Conservation (phyloP, 2,888 invertebrate species). For the Eupithecia vulgata region DNA sequence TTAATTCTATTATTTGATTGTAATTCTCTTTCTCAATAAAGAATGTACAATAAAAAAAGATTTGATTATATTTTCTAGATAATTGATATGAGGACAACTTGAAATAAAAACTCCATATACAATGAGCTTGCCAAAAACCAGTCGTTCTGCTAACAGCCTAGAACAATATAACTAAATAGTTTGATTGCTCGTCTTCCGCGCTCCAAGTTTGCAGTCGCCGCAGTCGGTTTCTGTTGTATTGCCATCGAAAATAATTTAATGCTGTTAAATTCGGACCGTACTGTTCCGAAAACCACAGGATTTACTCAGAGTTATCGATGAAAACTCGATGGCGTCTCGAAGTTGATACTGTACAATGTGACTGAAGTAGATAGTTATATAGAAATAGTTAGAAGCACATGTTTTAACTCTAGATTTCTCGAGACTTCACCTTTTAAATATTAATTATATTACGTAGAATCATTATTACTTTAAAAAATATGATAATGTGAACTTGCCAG, state of each 20-base stretch:
- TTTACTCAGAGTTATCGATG: constrained; percentile 48
- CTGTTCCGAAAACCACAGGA: constrained; percentile 57
- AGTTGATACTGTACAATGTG: not conserved
- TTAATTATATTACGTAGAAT: not conserved
- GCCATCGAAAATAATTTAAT: constrained; percentile 69
- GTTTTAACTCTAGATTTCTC: not conserved
- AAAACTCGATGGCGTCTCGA: constrained; percentile 29
- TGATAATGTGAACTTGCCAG: no score
- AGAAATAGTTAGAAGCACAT: not conserved
- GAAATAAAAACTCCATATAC: not conserved
- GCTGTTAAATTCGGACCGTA: constrained; percentile 59
- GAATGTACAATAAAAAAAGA: no score
- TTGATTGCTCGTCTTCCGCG: constrained; percentile 18
- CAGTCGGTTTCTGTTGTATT: constrained; percentile 52
- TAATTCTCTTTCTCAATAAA: no score
- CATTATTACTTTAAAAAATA: no score
- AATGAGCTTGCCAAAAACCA: constrained; percentile 1
- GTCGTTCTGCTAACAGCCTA: not conserved
- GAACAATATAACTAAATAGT: constrained; percentile 4
- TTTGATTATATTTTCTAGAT: no score
- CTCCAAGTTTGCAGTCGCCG: constrained; percentile 37
- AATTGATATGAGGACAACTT: not conserved
- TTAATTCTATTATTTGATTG: no score
- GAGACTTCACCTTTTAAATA: not conserved
- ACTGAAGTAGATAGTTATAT: not conserved